Percentiles rank a stretch among this genome's conserved stretches.
These are phyloP conservation scores for Exaiptasia diaphana DNA, from an alignment of 64 coral and sea anemone species.

Conservation along the genomic window DNA sequence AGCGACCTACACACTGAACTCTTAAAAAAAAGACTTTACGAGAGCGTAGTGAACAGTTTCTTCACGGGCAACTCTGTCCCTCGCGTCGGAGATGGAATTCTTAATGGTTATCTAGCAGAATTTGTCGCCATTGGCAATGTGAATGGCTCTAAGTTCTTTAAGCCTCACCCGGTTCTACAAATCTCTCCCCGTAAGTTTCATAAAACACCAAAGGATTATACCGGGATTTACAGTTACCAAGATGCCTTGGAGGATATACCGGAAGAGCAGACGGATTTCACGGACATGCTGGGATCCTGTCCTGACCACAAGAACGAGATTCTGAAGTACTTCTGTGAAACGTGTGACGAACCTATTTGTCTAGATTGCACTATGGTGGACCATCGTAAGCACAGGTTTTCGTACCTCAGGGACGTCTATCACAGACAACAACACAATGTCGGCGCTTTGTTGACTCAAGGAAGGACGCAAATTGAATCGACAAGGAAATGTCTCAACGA, in stretches of 20 bases:
- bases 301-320: conserved; percentile 70
- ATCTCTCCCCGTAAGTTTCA: conserved; percentile 54
- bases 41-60: conserved; percentile 49
- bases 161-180: conserved; percentile 22
- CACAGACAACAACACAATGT: conserved; percentile 85
- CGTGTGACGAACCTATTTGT: conserved; percentile 83
- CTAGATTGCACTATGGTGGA: conserved; percentile 68
- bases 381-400: conserved; percentile 87
- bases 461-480: conserved; percentile 74
- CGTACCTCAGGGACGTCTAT: conserved; percentile 83
- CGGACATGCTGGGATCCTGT: conserved; percentile 67
- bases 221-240: conserved; percentile 45
- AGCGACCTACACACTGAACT: conserved; percentile 58
- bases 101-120: conserved; percentile 81
- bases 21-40: conserved; percentile 60
- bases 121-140: conserved; percentile 61
- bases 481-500: conserved; percentile 82
- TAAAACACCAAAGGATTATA: conserved; percentile 68
- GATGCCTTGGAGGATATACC: conserved; percentile 89
- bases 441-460: conserved; percentile 70
- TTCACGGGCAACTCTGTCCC: conserved; percentile 28
- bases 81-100: conserved; percentile 12
- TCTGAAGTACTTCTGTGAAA: conserved; percentile 84
- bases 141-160: conserved; percentile 31
- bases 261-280: conserved; percentile 78